Conservation (phyloP, 2,888 invertebrate species). For the Sinhomidia bicolor region DNA sequence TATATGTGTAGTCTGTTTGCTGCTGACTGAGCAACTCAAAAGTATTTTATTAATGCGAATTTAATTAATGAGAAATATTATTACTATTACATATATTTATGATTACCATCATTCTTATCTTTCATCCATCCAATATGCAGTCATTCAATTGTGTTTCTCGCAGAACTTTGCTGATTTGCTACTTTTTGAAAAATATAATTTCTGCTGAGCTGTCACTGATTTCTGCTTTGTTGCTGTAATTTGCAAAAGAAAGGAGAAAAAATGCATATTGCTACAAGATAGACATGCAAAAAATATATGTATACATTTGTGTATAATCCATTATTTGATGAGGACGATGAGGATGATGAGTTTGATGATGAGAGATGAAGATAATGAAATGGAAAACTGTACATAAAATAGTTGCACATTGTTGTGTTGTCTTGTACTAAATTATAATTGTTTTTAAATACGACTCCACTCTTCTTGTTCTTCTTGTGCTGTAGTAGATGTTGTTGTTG, state of each 20-base stretch:
- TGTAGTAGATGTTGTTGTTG: no score
- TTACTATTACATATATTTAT: slow-evolving; percentile 35
- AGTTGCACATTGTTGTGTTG: slow-evolving; percentile 51
- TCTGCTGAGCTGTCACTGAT: slow-evolving; percentile 26
- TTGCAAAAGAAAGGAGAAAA: no score
- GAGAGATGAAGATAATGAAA: slow-evolving; percentile 49
- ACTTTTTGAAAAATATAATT: slow-evolving; percentile 26
- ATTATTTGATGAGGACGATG: slow-evolving; percentile 26
- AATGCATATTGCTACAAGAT: no score
- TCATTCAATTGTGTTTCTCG: background rate
- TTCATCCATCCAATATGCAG: background rate
- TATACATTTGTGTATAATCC: background rate
- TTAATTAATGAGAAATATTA: slow-evolving; percentile 69
- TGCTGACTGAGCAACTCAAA: background rate
- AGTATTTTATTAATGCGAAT: slow-evolving; percentile 61
- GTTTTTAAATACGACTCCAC: no score
- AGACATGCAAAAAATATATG: slow-evolving; percentile 14
- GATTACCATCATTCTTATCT: slow-evolving; percentile 39
- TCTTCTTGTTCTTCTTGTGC: no score
- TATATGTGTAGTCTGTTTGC: no score
- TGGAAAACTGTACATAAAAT: slow-evolving; percentile 20
- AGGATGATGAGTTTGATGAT: no score
- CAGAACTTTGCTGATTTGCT: slow-evolving; percentile 55
- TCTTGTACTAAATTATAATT: slow-evolving; percentile 51
- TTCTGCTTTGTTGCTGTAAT: background rate